These are phyloP conservation scores for Campaea margaritaria DNA, from an alignment of 2,888 invertebrate species.

Conservation along the genomic window DNA sequence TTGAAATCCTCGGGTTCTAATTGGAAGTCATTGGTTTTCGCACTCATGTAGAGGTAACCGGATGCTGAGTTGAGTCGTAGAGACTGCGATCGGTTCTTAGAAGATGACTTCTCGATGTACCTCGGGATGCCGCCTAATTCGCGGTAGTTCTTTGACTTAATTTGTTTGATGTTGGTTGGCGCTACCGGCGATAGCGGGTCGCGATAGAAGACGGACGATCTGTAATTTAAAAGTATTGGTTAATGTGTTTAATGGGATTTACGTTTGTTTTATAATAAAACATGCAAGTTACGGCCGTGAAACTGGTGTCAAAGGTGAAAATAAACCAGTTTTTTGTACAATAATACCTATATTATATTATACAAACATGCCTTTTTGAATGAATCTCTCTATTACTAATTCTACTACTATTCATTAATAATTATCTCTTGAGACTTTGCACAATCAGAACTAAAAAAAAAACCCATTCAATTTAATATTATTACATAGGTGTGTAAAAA, in stretches of 20 bases:
- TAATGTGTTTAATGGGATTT: neutral
- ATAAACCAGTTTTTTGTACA: too few relatives aligned
- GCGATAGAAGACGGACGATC: conserved; percentile 71
- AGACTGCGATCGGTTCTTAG: conserved; percentile 72
- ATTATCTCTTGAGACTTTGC: too few relatives aligned
- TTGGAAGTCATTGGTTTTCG: conserved; percentile 77
- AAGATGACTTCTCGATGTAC: conserved; percentile 74
- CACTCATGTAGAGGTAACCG: conserved; percentile 82
- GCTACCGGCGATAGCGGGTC: conserved; percentile 78
- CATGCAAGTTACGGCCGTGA: too few relatives aligned
- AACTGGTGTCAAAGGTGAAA: too few relatives aligned
- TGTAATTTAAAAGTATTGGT: conserved; percentile 49
- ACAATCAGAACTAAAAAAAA: too few relatives aligned
- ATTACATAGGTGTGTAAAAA: too few relatives aligned
- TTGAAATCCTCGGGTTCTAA: conserved; percentile 78
- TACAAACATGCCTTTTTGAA: too few relatives aligned
- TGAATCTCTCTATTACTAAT: too few relatives aligned
- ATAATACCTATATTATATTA: too few relatives aligned
- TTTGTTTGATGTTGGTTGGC: conserved; percentile 73
- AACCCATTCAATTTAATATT: too few relatives aligned
- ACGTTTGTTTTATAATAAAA: neutral
- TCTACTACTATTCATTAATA: too few relatives aligned
- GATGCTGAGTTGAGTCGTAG: conserved; percentile 79
- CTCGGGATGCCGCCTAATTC: conserved; percentile 71
- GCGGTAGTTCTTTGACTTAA: conserved; percentile 67